A percentile compares a stretch with the other conserved stretches of the same genome.
Evolutionary conservation across 2,888 invertebrate species (phyloP).

Genomic region (Eutolmus rufibarbis): DNA sequence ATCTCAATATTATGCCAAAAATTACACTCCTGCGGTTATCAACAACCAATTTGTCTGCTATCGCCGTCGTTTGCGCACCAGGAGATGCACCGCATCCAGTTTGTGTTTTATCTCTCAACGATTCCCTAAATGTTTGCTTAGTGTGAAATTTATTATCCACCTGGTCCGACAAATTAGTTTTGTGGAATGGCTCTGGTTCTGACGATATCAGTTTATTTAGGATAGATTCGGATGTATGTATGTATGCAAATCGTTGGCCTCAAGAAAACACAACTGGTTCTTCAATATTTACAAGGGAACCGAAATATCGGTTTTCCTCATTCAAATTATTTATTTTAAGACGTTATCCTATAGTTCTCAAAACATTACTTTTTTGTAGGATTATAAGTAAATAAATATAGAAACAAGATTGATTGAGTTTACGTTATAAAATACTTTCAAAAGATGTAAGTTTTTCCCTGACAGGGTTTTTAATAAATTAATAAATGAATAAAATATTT

Average conservation of each 20-base stretch:
- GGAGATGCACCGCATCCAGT: slow-evolving; percentile 28
- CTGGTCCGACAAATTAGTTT: slow-evolving; percentile 44
- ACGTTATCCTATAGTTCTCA: too few relatives aligned
- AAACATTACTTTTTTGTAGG: too few relatives aligned
- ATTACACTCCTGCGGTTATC: slow-evolving; percentile 45
- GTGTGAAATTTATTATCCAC: slow-evolving; percentile 45
- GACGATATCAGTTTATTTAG: background rate
- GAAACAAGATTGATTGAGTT: too few relatives aligned
- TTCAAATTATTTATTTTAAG: background rate
- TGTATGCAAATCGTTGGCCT: background rate
- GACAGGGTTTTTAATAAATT: too few relatives aligned
- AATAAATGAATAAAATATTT: too few relatives aligned
- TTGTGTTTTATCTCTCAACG: slow-evolving; percentile 42
- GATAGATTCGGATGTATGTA: background rate
- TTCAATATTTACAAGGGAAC: background rate
- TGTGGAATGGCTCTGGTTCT: background rate
- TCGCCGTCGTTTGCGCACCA: slow-evolving; percentile 37
- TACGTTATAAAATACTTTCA: too few relatives aligned
- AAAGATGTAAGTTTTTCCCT: too few relatives aligned
- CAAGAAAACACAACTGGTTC: background rate
- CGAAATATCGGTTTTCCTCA: background rate
- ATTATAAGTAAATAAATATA: too few relatives aligned
- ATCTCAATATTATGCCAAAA: slow-evolving; percentile 27
- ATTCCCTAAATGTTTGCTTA: slow-evolving; percentile 42
- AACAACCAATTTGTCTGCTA: slow-evolving; percentile 46